phyloP scores from a whole-genome alignment of 2,113 vertebrate species.

The Oplegnathus fasciatus region DNA sequence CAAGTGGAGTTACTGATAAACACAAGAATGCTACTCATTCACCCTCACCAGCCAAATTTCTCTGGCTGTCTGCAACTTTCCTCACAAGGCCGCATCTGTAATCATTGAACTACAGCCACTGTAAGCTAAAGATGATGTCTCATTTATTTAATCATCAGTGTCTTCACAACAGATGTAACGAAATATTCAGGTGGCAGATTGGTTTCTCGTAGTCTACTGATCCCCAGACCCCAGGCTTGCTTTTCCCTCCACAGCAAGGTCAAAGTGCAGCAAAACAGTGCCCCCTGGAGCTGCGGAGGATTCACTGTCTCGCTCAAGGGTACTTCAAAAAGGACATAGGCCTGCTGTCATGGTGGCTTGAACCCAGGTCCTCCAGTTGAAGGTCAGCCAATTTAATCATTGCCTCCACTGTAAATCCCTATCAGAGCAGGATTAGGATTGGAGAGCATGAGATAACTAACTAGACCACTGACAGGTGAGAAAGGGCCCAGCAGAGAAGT shows the following conservation, averaged over 20 bases:
- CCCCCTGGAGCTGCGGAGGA: constrained; percentile 9
- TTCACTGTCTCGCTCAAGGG: constrained; percentile 22
- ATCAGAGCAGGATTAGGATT: constrained; percentile 53
- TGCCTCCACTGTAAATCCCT: constrained; percentile 46
- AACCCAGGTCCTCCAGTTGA: constrained; percentile 40
- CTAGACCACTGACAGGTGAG: constrained; percentile 27
- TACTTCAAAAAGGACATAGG: constrained; percentile 12
- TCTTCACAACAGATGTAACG: not conserved
- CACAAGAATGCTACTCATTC: not conserved
- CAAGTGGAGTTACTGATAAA: constrained; percentile 10
- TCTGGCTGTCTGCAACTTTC: constrained; percentile 9
- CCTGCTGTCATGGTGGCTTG: constrained; percentile 39
- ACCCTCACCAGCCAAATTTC: not conserved
- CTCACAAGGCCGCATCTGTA: not conserved
- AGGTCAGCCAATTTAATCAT: constrained; percentile 63
- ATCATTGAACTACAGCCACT: not conserved
- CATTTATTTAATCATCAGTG: constrained; percentile 1
- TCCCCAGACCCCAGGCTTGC: not conserved
- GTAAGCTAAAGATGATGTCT: not conserved
- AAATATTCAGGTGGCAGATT: not conserved
- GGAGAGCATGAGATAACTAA: constrained; percentile 52
- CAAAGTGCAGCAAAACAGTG: constrained; percentile 4
- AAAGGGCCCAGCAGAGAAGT: constrained; percentile 8
- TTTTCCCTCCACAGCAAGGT: constrained; percentile 1
- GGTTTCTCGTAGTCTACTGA: not conserved